Conservation (phyloP, 1,140 invertebrate genomes). For the Tyrophagus putrescentiae region DNA sequence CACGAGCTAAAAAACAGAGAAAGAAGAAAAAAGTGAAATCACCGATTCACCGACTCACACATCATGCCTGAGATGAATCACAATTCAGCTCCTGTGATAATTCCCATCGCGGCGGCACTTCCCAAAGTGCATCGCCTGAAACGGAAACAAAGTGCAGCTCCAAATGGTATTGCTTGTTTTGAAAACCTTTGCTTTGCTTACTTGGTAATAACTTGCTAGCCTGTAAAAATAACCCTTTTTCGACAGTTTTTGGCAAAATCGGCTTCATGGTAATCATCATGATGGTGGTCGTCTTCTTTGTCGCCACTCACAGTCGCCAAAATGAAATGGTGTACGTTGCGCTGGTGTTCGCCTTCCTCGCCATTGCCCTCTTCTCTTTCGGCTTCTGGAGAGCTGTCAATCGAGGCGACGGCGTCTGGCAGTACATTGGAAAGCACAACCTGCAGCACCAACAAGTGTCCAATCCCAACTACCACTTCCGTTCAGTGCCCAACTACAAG, state of each 20-base stretch:
- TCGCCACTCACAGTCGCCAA: slow-evolving; percentile 6
- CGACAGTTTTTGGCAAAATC: neutral
- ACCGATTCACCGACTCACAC: too few relatives aligned
- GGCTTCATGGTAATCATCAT: slow-evolving; percentile 8
- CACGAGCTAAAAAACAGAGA: too few relatives aligned
- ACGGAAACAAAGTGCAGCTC: too few relatives aligned
- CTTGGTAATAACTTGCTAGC: too few relatives aligned
- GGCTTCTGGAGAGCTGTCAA: slow-evolving; percentile 14
- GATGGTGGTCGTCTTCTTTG: slow-evolving; percentile 9
- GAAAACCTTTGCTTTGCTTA: too few relatives aligned
- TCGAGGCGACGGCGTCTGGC: slow-evolving; percentile 16
- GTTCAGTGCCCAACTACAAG: slow-evolving; percentile 5
- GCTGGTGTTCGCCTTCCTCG: neutral
- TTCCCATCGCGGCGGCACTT: too few relatives aligned
- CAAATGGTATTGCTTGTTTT: too few relatives aligned
- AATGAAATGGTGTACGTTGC: slow-evolving; percentile 20
- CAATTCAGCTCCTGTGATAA: too few relatives aligned
- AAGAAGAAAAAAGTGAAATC: too few relatives aligned
- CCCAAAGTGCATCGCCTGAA: too few relatives aligned
- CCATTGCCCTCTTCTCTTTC: slow-evolving; percentile 16
- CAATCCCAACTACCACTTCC: slow-evolving; percentile 17
- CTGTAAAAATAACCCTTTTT: too few relatives aligned
- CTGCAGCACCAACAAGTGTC: slow-evolving; percentile 19
- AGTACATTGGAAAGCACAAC: slow-evolving; percentile 18
- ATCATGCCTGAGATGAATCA: too few relatives aligned